Evolutionary conservation across 2,113 vertebrate species (phyloP).

Genomic region (Sapayoa aenigma): DNA sequence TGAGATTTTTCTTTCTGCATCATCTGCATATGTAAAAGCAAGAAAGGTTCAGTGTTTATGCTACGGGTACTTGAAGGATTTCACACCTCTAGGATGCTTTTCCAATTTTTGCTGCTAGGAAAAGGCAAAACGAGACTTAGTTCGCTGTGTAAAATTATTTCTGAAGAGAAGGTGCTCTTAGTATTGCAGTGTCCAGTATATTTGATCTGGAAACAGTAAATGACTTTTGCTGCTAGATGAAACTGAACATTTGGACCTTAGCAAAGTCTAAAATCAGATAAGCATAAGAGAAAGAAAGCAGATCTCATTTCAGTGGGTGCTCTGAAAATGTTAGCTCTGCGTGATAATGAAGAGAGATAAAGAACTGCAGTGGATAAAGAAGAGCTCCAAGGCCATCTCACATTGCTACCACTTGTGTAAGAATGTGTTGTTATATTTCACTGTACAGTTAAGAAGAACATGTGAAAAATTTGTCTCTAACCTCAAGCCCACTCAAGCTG

Average conservation of each 20-base stretch:
- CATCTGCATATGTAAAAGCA: neutral
- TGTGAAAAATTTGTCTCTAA: neutral
- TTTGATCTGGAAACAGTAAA: neutral
- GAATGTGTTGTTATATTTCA: fast-evolving
- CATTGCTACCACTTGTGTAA: neutral
- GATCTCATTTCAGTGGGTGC: neutral
- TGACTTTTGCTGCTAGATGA: neutral
- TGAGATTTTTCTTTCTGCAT: neutral
- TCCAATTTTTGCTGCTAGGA: neutral
- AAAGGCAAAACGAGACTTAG: neutral
- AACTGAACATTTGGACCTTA: neutral
- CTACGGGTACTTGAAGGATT: neutral
- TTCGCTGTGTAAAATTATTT: neutral
- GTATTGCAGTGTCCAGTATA: neutral
- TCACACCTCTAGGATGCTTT: neutral
- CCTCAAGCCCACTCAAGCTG: neutral
- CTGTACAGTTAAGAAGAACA: neutral
- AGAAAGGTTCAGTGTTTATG: neutral
- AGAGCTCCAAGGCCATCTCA: neutral
- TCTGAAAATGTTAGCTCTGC: neutral
- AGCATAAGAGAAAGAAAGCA: neutral
- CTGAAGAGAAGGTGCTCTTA: neutral
- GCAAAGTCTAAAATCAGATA: neutral
- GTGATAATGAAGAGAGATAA: neutral
- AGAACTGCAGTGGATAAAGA: neutral